Percentiles rank a stretch among this genome's conserved stretches.
These are phyloP conservation scores for Rhinopomastus cyanomelas DNA, from an alignment of 2,113 vertebrate genomes.

Conservation along the genomic window DNA sequence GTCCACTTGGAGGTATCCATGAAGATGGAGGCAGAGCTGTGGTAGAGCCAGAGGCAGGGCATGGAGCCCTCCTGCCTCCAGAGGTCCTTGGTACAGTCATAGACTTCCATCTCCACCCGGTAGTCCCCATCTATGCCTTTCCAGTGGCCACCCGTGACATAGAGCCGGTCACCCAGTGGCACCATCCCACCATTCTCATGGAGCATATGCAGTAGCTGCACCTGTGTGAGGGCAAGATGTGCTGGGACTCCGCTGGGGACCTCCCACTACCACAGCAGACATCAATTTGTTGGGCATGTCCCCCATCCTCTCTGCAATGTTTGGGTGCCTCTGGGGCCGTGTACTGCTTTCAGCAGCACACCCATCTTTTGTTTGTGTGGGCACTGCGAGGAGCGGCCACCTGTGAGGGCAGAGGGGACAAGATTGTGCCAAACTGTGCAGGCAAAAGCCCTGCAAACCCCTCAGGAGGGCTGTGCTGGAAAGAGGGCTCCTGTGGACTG, in stretches of 20 bases:
- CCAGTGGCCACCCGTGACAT: slow-evolving; percentile 92
- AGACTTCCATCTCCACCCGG: slow-evolving; percentile 91
- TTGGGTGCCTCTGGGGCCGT: background rate
- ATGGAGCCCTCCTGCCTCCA: slow-evolving; percentile 86
- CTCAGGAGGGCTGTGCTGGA: background rate
- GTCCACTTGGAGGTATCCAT: slow-evolving; percentile 88
- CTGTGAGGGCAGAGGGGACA: fast-evolving
- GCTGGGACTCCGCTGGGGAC: no score
- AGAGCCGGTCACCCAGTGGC: slow-evolving; percentile 79
- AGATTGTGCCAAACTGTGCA: background rate
- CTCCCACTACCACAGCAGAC: background rate
- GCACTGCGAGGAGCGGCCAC: background rate
- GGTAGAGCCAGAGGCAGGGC: slow-evolving; percentile 94
- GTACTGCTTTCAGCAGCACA: background rate
- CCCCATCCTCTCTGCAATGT: background rate
- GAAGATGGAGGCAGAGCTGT: slow-evolving; percentile 86
- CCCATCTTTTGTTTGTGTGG: fast-evolving
- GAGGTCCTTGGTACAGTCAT: slow-evolving; percentile 78
- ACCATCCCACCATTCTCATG: slow-evolving; percentile 94
- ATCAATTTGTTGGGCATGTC: fast-evolving
- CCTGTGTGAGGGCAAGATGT: slow-evolving; percentile 61
- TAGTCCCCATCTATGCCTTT: slow-evolving; percentile 95
- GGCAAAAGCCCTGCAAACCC: background rate
- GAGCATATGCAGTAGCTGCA: slow-evolving; percentile 90
- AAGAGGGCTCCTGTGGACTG: background rate